Evolutionary conservation across 2,113 vertebrate genomes (phyloP).

Genomic region (Cnemophilus loriae): DNA sequence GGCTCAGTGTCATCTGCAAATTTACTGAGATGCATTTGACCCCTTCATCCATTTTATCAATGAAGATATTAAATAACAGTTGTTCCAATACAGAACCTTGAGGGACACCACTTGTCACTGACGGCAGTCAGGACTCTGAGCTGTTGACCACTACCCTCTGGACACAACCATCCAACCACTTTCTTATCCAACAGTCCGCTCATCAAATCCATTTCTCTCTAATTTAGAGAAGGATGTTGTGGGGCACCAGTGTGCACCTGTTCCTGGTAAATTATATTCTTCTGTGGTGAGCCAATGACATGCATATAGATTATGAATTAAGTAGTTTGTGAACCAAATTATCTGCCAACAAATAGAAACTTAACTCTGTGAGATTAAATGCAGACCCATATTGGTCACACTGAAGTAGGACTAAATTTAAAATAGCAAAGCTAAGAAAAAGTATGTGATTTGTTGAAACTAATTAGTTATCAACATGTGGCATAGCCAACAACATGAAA

Average conservation of each 20-base stretch:
- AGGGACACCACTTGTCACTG: background rate
- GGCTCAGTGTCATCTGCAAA: background rate
- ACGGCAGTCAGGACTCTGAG: background rate
- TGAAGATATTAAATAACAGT: background rate
- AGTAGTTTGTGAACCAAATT: background rate
- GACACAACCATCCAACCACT: background rate
- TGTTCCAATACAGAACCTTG: fast-evolving
- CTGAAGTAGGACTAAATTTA: background rate
- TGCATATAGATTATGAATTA: background rate
- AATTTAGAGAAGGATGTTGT: background rate
- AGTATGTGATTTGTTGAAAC: background rate
- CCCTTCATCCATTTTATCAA: fast-evolving
- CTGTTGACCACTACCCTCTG: background rate
- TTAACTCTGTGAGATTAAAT: background rate
- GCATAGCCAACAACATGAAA: background rate
- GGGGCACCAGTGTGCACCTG: background rate
- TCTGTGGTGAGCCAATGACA: background rate
- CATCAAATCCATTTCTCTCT: background rate
- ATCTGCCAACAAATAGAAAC: background rate
- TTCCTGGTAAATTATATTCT: background rate
- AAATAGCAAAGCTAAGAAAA: background rate
- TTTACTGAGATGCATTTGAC: background rate
- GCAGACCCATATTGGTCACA: background rate
- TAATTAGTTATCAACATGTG: background rate
- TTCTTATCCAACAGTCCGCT: background rate